Evolutionary conservation across 2,797 vertebrate species (phyloP), one percentile per base, ranked within the genome.

Genomic region (Molossus molossus): DNA sequence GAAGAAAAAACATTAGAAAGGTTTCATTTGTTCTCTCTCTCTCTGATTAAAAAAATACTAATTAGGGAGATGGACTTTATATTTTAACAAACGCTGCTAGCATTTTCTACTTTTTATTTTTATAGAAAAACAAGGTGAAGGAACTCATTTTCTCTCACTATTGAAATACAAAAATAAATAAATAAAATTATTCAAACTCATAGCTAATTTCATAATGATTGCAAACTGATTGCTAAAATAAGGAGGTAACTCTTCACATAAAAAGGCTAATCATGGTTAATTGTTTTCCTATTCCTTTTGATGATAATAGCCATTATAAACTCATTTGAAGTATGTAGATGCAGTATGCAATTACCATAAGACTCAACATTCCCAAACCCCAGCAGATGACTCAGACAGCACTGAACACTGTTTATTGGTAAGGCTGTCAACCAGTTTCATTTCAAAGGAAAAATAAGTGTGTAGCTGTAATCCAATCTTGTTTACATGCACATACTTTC

Each of bases 231-330:
- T 97, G 75, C 89, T 95, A 97, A 96, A 97, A 97, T 96, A 96
- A 98, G 96, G 69, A 95, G 96, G 89, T 96, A 98, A 95, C 93
- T 91, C 94, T 97, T 98, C 94, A 83, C 60, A 97, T 95, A 97
- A 97, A 96, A 96, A 97, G 95, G 97, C 97, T 97, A 98, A 98
- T 98, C 96, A 97, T 91, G 82, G 96, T 84, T 98, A 96, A 87
- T 97, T 98, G 97, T 98, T 98, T 97, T 93, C 92, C 85, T 97
- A 29, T 97, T 98, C 95, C 48, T 95, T 94, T 80, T 88, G 94
- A 87, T 0, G n/a, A 85, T 95, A 97, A 83, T 33, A 64, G 48
- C 96, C 67, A 91, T 97, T 98, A 94, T 3, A 65, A 96, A 95
- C 85, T 90, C 94, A 64, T 96, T 97, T 97, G 77, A 84, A 97